Evolutionary conservation across 2,797 vertebrate species (phyloP).

Genomic region (Myotis findleyi): DNA sequence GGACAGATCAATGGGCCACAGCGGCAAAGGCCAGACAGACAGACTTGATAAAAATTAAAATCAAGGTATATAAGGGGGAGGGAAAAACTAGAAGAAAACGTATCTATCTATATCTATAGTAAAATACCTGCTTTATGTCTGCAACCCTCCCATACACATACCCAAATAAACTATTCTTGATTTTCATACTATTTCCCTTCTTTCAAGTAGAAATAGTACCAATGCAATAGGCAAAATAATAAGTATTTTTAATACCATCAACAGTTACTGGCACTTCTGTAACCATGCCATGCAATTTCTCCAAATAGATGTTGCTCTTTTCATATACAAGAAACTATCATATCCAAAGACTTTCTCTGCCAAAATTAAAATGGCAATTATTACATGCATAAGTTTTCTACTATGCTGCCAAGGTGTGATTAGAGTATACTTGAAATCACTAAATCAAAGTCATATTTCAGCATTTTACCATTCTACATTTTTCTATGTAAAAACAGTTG

Average conservation of each 20-base stretch:
- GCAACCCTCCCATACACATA: slow-evolving; percentile 5
- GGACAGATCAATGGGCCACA: slow-evolving; percentile 80
- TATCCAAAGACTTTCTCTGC: background rate
- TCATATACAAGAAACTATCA: slow-evolving; percentile 31
- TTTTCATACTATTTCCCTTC: background rate
- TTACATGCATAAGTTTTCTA: background rate
- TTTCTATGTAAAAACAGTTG: slow-evolving; percentile 40
- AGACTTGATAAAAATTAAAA: slow-evolving; percentile 80
- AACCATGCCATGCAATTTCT: slow-evolving; percentile 16
- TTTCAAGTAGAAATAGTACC: slow-evolving; percentile 17
- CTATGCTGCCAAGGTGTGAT: background rate
- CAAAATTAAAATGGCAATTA: slow-evolving; percentile 58
- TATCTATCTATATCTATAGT: slow-evolving; percentile 34
- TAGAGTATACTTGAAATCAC: background rate
- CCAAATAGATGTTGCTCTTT: slow-evolving; percentile 37
- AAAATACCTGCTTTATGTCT: slow-evolving; percentile 39
- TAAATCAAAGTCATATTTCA: slow-evolving; percentile 18
- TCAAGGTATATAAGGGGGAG: slow-evolving; percentile 58
- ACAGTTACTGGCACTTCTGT: background rate
- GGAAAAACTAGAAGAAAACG: slow-evolving; percentile 44
- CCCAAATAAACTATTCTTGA: slow-evolving; percentile 54
- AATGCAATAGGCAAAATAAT: slow-evolving; percentile 1
- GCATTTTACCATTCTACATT: slow-evolving; percentile 16
- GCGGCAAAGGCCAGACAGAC: slow-evolving; percentile 77
- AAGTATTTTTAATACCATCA: slow-evolving; percentile 49